Base-by-base conservation (phyloP, 1,140 invertebrate species). In the Vollenhovia emeryi region DNA sequence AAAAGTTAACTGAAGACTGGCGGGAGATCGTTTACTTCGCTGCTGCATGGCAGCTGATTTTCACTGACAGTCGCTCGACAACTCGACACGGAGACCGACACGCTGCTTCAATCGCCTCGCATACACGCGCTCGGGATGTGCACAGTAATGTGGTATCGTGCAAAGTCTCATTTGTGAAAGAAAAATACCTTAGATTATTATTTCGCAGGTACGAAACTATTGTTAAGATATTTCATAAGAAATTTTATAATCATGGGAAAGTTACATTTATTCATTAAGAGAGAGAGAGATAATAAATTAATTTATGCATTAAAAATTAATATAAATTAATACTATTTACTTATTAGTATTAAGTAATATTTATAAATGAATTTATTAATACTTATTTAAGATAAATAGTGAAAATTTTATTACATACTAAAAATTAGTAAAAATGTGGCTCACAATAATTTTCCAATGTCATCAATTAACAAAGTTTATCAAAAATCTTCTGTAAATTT, bases 51-150 rank as follows among this genome's bases (percentile, higher is more conserved):
- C 73, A 86, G 59, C 24, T 64, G 50, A 90, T 79, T 87, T 75
- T 45, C 27, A 79, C 76, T 87, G 79, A 90, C 89, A 90, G 89
- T 90, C 74, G 69, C 45, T 69, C 84, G 55, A 86, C 27, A 59
- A 52, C 60, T 45, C 89, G 48, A 59, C 71, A 75, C 64, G 48
- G 64, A 59, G 76, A 79, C 60, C 60, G 75, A 79, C 71, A 66
- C 60, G 68, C 82, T 68, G 48, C 55, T 85, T 55, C 30, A 69
- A 80, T 87, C 43, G 50, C 64, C 57, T 59, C n/a, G 76, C 21
- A 27, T 21, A 59, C n/a, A 59, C 27, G 52, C 21, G 30, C 52
- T 45, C n/a, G 59, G 55, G 8, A 57, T 71, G 36, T 71, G 43
- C 18, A 62, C 40, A 83, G 62, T 64, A 57, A 59, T 50, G 76